Evolutionary conservation across 2,888 invertebrate species (phyloP).

Genomic region (Geophilus truncorum): DNA sequence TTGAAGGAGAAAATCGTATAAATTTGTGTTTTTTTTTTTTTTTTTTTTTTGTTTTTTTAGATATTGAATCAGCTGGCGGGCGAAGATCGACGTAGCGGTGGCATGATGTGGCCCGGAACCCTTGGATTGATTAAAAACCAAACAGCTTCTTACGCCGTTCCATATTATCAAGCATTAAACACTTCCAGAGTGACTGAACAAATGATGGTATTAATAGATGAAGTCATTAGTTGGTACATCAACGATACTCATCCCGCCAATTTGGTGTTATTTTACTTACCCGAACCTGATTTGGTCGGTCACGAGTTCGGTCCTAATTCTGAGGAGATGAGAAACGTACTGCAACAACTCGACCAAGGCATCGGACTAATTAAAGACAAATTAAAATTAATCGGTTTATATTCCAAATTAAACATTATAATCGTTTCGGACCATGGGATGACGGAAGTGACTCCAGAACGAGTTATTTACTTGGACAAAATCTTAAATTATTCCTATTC

Average conservation of each 20-base stretch:
- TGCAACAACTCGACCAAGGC: conserved; percentile 50
- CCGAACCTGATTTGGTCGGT: conserved; percentile 62
- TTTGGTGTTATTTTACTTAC: conserved; percentile 63
- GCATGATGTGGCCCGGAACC: conserved; percentile 67
- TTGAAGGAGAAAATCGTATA: background rate
- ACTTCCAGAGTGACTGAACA: conserved; percentile 52
- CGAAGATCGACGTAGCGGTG: conserved; percentile 52
- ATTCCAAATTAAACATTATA: conserved; percentile 59
- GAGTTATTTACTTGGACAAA: conserved; percentile 56
- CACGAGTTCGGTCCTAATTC: conserved; percentile 58
- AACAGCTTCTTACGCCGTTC: conserved; percentile 44
- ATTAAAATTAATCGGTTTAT: conserved; percentile 53
- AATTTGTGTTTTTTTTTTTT: background rate
- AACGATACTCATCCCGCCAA: conserved; percentile 60
- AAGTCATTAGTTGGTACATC: conserved; percentile 57
- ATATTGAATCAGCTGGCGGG: conserved; percentile 31
- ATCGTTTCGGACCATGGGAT: conserved; percentile 71
- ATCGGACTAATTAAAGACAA: conserved; percentile 56
- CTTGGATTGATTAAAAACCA: conserved; percentile 53
- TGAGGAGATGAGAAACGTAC: conserved; percentile 42
- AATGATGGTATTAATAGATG: conserved; percentile 54
- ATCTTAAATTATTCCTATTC: conserved; percentile 53
- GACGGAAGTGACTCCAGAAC: conserved; percentile 54
- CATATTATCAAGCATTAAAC: conserved; percentile 45
- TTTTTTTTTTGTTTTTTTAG: conserved; percentile 25